A percentile compares a stretch with the other conserved stretches of the same genome.
These are phyloP conservation scores for Laticauda colubrina DNA, from an alignment of 2,113 vertebrate genomes.

Conservation along the genomic window DNA sequence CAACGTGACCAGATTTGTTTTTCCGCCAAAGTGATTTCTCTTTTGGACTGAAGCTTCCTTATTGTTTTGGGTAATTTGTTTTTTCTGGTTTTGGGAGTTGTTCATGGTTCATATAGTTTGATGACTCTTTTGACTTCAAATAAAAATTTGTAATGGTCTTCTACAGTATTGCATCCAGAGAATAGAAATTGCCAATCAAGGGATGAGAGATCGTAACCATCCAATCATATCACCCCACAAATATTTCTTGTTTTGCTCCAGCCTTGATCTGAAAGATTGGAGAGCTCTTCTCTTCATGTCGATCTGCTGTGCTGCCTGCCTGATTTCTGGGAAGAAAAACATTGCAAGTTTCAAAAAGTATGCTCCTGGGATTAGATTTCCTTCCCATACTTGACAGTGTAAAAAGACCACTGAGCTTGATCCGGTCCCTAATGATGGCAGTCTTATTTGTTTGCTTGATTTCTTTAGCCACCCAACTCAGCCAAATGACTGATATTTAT, in stretches of 20 bases:
- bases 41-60: too few species aligned
- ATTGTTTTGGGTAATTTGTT: too few species aligned
- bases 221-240: background rate
- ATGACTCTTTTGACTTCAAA: too few species aligned
- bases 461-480: too few species aligned
- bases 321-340: background rate
- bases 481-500: background rate
- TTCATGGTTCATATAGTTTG: too few species aligned
- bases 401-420: constrained; percentile 14
- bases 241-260: background rate
- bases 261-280: background rate
- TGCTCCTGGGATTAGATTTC: background rate
- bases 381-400: background rate
- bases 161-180: too few species aligned
- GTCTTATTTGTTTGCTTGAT: background rate
- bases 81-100: too few species aligned
- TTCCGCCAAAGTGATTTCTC: too few species aligned
- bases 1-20: too few species aligned
- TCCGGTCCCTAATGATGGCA: background rate
- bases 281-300: background rate
- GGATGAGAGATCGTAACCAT: background rate
- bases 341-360: background rate
- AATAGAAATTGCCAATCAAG: too few species aligned
- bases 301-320: too few species aligned
- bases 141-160: too few species aligned